Base-by-base conservation (phyloP, 1,140 invertebrate genomes). In the Nasonia longicornis region DNA sequence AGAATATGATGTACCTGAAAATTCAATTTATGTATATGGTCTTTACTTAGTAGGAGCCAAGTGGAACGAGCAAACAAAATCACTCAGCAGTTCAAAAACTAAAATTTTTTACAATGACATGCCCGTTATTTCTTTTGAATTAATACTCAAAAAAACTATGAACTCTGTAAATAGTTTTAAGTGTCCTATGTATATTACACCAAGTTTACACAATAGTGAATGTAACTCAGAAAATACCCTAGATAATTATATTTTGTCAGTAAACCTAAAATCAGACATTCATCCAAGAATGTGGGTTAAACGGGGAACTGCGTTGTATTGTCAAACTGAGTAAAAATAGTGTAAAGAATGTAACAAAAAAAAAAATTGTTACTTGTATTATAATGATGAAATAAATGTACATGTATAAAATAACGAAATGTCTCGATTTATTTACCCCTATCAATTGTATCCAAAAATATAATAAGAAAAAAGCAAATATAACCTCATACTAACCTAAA, bases 101-200 rank as follows among this genome's bases (percentile, higher is more conserved):
- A 97, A 97, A 91, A 90, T 96, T 79, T 91, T 97, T 16, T 94
- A 94, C 86, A 94, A 97, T 84, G 85, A 88, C 0, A 94, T 98
- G 92, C 97, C 97, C 3, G 89, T 92, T 11, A 93, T 98, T 85
- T 93, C 92, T 91, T 89, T 95, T 11, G 93, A 91, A 82, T 92
- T 92, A 29, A 91, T 89, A 73, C 84, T 92, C 58, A 92, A 92
- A 84, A 81, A 85, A 29, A 91, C 93, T 22, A 91, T 93, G 80
- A 77, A 86, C n/a, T 90, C 92, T 82, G 90, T 91, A 0, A 85
- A 91, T 1, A 89, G 92, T 35, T 98, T 97, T 85, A 91, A 91
- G 76, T 97, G 95, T 89, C 97, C 97, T 10, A 88, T 98, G 0
- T 98, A 97, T 88, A 95, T 96, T 86, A 96, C 96, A 1, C 93